Percentiles rank a stretch among this genome's conserved stretches.
Evolutionary conservation across 2,113 vertebrate species (phyloP).

Genomic region (Erythrocercus mccallii): DNA sequence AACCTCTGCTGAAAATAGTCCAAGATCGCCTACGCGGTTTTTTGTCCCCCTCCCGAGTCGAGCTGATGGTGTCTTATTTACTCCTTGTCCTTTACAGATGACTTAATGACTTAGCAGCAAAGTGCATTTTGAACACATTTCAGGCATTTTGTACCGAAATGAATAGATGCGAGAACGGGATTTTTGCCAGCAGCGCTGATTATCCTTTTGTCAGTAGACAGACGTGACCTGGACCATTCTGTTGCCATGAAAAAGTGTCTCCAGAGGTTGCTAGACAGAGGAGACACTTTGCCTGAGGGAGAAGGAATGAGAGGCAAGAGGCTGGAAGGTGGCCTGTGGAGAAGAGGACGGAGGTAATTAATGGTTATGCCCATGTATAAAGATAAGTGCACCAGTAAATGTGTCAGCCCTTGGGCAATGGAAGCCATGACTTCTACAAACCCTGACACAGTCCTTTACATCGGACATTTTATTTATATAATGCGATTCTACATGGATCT

Average conservation of each 20-base stretch:
- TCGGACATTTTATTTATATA: not conserved
- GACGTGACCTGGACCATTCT: not conserved
- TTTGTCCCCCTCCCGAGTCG: not conserved
- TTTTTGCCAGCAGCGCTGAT: not conserved
- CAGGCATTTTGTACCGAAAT: not conserved
- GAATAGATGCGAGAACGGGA: not conserved
- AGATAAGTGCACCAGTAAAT: slow-evolving; percentile 32
- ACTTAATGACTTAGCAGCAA: not conserved
- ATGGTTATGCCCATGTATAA: not conserved
- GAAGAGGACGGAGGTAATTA: slow-evolving; percentile 21
- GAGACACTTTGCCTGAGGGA: slow-evolving; percentile 16
- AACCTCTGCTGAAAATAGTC: not conserved
- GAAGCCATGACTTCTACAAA: not conserved
- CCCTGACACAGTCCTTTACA: not conserved
- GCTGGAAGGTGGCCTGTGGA: slow-evolving; percentile 27
- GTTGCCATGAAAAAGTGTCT: not conserved
- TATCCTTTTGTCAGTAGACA: slow-evolving; percentile 34
- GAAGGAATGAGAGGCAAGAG: not conserved
- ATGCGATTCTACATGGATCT: not conserved
- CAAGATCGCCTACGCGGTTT: not conserved
- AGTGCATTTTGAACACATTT: not conserved
- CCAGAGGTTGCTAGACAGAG: not conserved
- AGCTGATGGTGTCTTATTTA: not conserved
- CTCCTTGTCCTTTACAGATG: slow-evolving; percentile 4
- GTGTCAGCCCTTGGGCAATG: slow-evolving; percentile 30